Evolutionary conservation across 2,888 invertebrate genomes (phyloP), one percentile per base, ranked within the genome.

Genomic region (Hoplodrina blanda): DNA sequence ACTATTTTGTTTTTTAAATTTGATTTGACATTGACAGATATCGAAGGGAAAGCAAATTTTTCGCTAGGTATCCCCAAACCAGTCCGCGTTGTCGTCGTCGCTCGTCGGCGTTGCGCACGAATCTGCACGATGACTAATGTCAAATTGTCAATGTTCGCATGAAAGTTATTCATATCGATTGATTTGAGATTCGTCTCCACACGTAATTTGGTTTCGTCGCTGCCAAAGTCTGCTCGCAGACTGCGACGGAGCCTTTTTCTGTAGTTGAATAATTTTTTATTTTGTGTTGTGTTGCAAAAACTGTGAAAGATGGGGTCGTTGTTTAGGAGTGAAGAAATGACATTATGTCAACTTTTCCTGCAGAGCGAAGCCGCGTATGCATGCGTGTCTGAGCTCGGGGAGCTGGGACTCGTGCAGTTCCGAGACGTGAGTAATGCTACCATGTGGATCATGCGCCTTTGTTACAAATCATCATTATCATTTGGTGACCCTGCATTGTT

Each of bases 341-440:
- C 98, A 90, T 97, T 99, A 94, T 99, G 99, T 97, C 99, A 99
- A 96, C 98, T 99, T 89, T 99, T 99, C 95, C 96, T 99, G 83
- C 99, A 99, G 95, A 99, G 99, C 95, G 99, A 99, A 96, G 99
- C 99, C 70, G 99, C 99, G 20, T 99, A 99, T 96, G 98, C 99
- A 77, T 99, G 99, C 96, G 99, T 99, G 83, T 99, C 99, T 46
- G 99, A 99, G 94, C 97, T 99, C 63, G 99, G 99, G 75, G 99
- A 99, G 96, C 96, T 99, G 82, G 99, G 99, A 66, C 97, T 99
- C 78, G 99, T 99, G 59, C 99, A 99, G 96, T 99, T 99, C 95
- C 97, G 99, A 93, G 99, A 99, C 94, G 98, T 98, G 94, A 97
- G 98, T 97, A 91, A 75, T 74, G 44, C 70, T 63, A 73, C 71